phyloP scores from a whole-genome alignment of 2,113 vertebrate genomes.

The Tyrannus savana region DNA sequence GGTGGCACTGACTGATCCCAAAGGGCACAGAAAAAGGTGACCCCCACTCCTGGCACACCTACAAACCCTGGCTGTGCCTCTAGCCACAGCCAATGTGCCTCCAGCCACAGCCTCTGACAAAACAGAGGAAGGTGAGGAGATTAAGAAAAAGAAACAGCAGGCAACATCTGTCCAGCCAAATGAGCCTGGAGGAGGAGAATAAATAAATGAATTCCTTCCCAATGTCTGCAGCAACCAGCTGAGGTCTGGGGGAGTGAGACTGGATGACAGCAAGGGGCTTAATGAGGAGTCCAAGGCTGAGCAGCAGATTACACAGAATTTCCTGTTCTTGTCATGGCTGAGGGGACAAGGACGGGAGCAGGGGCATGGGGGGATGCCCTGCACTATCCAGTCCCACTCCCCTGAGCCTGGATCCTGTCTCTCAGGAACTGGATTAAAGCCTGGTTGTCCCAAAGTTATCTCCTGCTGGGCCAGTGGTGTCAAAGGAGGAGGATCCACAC shows the following conservation, averaged over 20 bases:
- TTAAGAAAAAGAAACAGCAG: neutral
- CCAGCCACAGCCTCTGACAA: neutral
- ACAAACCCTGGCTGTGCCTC: neutral
- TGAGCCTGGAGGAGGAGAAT: neutral
- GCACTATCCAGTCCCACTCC: rapidly evolving
- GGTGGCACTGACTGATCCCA: neutral
- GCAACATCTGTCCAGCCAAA: neutral
- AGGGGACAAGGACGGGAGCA: neutral
- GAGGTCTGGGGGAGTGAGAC: neutral
- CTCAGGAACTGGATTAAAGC: neutral
- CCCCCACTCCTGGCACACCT: neutral
- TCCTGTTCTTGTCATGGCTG: neutral
- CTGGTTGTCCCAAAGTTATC: neutral
- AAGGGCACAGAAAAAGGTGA: neutral
- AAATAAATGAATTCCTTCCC: conserved; percentile 15
- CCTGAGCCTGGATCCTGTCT: neutral
- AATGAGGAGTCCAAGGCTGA: neutral
- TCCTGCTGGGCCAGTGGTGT: neutral
- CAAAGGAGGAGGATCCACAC: neutral
- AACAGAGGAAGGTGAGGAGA: neutral
- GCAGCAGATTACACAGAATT: neutral
- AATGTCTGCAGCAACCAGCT: neutral
- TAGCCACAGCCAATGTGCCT: neutral
- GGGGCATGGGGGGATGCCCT: neutral
- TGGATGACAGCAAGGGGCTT: neutral